phyloP scores from a whole-genome alignment of 2,113 vertebrate genomes.

The Festucalex cinctus region DNA sequence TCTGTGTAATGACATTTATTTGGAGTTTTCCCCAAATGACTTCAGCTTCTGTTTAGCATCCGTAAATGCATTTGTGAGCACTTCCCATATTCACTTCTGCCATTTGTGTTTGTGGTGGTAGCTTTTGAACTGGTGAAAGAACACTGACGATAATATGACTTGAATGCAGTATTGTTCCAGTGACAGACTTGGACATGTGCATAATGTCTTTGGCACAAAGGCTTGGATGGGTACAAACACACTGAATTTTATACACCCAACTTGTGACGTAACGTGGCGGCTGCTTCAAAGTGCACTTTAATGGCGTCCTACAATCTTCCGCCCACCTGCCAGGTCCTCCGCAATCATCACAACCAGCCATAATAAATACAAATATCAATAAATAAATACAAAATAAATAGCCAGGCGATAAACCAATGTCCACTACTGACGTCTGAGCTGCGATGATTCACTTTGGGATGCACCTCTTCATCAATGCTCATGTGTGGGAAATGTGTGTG shows the following conservation, averaged over 20 bases:
- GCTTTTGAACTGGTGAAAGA: constrained; percentile 35
- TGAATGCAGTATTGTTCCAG: neutral
- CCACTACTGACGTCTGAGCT: neutral
- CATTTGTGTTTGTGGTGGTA: neutral
- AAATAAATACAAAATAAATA: constrained; percentile 75
- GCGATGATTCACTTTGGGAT: constrained; percentile 10
- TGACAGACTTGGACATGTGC: constrained; percentile 23
- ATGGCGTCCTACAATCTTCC: constrained; percentile 49
- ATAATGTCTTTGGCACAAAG: constrained; percentile 66
- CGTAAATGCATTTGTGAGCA: no score
- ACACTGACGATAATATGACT: constrained; percentile 34
- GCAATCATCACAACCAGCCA: neutral
- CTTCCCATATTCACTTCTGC: no score
- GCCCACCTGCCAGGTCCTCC: neutral
- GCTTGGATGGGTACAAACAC: constrained; percentile 18
- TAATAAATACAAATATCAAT: constrained; percentile 73
- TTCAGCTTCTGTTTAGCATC: no score
- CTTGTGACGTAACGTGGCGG: neutral
- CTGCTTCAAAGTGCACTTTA: constrained; percentile 51
- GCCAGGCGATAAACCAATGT: constrained; percentile 29
- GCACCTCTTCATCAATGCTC: constrained; percentile 16
- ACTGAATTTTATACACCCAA: neutral
- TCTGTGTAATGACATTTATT: no score
- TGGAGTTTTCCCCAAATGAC: no score
- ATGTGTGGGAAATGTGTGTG: constrained; percentile 11